Percentiles rank a stretch among this genome's conserved stretches.
Evolutionary conservation across 2,888 invertebrate genomes (phyloP).

Genomic region (Acleris sparsana): DNA sequence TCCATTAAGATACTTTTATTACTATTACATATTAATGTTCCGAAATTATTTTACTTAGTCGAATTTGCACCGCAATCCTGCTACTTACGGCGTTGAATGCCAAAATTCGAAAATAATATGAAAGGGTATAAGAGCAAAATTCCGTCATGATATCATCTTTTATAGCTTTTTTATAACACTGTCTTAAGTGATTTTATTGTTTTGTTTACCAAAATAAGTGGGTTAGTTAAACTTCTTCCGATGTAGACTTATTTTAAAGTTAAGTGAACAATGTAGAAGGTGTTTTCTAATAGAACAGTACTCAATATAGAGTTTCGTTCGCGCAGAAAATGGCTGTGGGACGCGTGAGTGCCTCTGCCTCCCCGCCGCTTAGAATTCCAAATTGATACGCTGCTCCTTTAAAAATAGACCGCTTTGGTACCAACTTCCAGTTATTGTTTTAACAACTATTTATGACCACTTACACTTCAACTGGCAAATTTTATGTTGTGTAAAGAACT

Average conservation of each 20-base stretch:
- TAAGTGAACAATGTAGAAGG: constrained; percentile 45
- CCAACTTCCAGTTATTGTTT: not conserved
- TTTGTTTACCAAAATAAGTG: constrained; percentile 7
- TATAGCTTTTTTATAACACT: constrained; percentile 11
- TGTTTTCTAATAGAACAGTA: constrained; percentile 66
- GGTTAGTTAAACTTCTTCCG: not conserved
- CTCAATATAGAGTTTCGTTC: constrained; percentile 73
- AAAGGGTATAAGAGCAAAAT: constrained; percentile 1
- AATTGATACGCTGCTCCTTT: constrained; percentile 11
- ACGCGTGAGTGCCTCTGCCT: constrained; percentile 57
- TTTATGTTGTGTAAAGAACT: no score
- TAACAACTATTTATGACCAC: not conserved
- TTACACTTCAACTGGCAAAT: no score
- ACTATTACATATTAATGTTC: constrained; percentile 1
- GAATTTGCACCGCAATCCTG: not conserved
- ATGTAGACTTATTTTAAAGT: constrained; percentile 25
- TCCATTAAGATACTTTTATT: not conserved
- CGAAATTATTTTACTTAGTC: not conserved
- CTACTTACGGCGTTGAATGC: not conserved
- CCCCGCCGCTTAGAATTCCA: constrained; percentile 36
- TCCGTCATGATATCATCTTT: constrained; percentile 9
- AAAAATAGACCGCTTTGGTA: constrained; percentile 1
- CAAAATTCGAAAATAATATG: not conserved
- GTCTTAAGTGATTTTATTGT: constrained; percentile 19
- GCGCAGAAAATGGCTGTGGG: constrained; percentile 72